A percentile compares a stretch with the other conserved stretches of the same genome.
Evolutionary conservation across 1,140 invertebrate genomes (phyloP).

Genomic region (Drosophila santomea): DNA sequence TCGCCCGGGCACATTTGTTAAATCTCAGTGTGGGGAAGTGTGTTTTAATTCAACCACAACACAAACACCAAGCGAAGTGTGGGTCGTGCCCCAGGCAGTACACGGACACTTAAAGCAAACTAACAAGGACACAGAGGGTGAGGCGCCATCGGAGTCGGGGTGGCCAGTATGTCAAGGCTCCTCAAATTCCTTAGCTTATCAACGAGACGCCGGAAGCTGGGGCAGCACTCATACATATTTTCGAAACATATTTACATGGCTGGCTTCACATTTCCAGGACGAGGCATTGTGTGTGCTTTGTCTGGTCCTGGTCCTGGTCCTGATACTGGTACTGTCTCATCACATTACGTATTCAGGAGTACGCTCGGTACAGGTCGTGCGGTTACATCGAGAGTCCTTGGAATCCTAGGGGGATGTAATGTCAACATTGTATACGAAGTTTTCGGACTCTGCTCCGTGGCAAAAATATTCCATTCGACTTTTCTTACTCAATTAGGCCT

Average conservation of each 20-base stretch:
- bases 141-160: conserved; percentile 10
- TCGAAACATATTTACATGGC: conserved; percentile 70
- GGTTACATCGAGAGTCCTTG: conserved; percentile 17
- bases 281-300: conserved; percentile 38
- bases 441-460: conserved; percentile 12
- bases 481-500: conserved; percentile 27
- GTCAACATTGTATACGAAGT: conserved; percentile 16
- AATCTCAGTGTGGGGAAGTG: conserved; percentile 9
- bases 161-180: conserved; percentile 58
- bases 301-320: not conserved
- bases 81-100: conserved; percentile 46
- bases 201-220: conserved; percentile 76
- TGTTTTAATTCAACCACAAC: conserved; percentile 65
- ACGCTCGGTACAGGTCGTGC: conserved; percentile 21
- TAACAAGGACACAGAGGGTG: conserved; percentile 56
- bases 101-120: conserved; percentile 73
- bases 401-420: not conserved
- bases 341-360: conserved; percentile 74
- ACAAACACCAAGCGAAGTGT: conserved; percentile 49
- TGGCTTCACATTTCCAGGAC: conserved; percentile 41
- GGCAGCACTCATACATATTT: conserved; percentile 79
- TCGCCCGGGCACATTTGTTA: not conserved
- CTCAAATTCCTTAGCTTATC: conserved; percentile 79
- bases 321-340: conserved; percentile 41
- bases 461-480: conserved; percentile 19